Base-by-base conservation (phyloP, 1,140 invertebrate species). In the Zaprionus ghesquierei region DNA sequence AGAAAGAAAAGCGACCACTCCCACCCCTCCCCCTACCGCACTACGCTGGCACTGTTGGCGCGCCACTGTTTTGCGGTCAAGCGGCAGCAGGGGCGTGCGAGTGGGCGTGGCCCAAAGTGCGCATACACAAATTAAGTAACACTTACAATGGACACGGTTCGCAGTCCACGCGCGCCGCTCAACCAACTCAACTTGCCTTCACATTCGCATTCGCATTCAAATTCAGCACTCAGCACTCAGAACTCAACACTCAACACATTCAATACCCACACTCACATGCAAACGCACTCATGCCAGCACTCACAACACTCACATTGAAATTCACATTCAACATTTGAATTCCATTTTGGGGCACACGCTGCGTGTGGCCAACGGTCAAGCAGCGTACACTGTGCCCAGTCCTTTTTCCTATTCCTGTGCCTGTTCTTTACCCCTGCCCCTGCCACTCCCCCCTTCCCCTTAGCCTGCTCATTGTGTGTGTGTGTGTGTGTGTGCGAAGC, bases 111-210 rank as follows among this genome's bases (percentile, higher is more conserved):
- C 54, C 54, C 63, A 58, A 58, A 64, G 66, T 70, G 60, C 60
- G 58, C 65, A 77, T 56, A 73, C 71, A 72, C 72, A 87, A 87
- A 87, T 87, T 84, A 87, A 87, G 82, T 89, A 87, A 87, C 82
- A 87, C 82, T 86, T 82, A 86, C 79, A 89, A 79, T 79, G 84
- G 51, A n/a, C 50, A 38, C 35, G 35, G 35, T 41, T 15, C 35
- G 35, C 35, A n/a, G n/a, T n/a, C n/a, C n/a, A n/a, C n/a, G n/a
- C n/a, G n/a, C n/a, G n/a, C n/a, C n/a, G n/a, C n/a, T n/a, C n/a
- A n/a, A n/a, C n/a, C n/a, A n/a, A n/a, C 35, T 41, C 35, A n/a
- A 8, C 35, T 18, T 6, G n/a, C n/a, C 2, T 41, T 41, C 35
- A n/a, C n/a, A 41, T 41, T 15, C 41, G 35, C 35, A 41, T 8